phyloP scores from a whole-genome alignment of 2,888 invertebrate species.

The Phania funesta region DNA sequence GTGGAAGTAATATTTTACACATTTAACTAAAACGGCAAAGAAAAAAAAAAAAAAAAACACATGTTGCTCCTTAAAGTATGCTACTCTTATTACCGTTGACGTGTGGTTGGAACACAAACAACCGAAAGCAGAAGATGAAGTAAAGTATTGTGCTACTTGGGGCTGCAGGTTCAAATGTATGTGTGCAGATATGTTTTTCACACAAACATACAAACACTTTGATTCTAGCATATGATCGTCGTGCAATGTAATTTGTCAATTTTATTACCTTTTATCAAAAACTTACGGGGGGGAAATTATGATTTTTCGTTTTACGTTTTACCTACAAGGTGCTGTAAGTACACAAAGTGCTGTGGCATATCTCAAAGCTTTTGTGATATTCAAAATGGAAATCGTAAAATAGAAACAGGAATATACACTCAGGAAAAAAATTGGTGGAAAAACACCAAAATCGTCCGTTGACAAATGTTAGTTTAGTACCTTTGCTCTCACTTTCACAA shows the following conservation, averaged over 20 bases:
- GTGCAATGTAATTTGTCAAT: slow-evolving; percentile 63
- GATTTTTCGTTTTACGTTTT: neutral
- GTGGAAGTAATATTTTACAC: slow-evolving; percentile 57
- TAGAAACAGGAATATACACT: neutral
- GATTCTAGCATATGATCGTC: slow-evolving; percentile 44
- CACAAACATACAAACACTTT: slow-evolving; percentile 18
- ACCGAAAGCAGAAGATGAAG: neutral
- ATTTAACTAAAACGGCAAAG: slow-evolving; percentile 33
- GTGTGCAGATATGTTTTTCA: neutral
- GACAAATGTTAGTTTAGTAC: no score
- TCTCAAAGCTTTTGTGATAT: neutral
- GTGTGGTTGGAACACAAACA: neutral
- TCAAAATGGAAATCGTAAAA: neutral
- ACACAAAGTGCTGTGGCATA: neutral
- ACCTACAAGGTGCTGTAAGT: slow-evolving; percentile 11
- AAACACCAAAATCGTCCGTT: no score
- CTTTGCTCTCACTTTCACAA: no score
- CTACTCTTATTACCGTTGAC: neutral
- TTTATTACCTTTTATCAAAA: slow-evolving; percentile 62
- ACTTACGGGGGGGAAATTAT: slow-evolving; percentile 50
- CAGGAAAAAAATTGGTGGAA: no score
- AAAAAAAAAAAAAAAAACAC: slow-evolving; percentile 23
- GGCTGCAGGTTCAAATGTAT: neutral
- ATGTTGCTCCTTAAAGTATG: slow-evolving; percentile 62
- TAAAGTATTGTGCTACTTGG: slow-evolving; percentile 41